Conservation (phyloP, 2,113 vertebrate species). For the Cranoglanis bouderius region DNA sequence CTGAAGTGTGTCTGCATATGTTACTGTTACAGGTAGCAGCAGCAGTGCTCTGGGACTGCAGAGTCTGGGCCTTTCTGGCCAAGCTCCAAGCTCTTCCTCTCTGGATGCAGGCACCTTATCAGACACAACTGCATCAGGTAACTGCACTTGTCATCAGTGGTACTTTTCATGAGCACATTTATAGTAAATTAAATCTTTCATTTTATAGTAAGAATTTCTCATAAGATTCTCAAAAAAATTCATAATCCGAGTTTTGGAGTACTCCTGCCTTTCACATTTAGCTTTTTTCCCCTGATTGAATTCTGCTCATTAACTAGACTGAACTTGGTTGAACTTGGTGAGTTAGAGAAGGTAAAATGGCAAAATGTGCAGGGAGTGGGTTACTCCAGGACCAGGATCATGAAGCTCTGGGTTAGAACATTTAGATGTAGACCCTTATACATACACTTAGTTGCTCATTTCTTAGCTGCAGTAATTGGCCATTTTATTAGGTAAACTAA, state of each 20-base stretch:
- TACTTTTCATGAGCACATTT: not conserved
- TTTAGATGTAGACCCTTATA: not conserved
- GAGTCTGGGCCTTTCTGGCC: constrained; percentile 93
- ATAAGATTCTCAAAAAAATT: not conserved
- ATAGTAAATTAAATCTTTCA: not conserved
- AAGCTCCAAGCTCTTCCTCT: constrained; percentile 97
- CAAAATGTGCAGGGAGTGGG: not conserved
- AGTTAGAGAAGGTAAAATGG: not conserved
- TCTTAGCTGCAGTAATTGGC: not conserved
- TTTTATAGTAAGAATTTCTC: not conserved
- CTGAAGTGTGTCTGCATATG: not conserved
- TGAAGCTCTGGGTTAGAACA: not conserved
- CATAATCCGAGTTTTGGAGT: not conserved
- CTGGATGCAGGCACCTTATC: constrained; percentile 96
- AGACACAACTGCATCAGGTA: constrained; percentile 99
- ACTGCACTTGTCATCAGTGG: constrained; percentile 53
- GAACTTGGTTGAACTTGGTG: not conserved
- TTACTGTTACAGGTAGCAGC: constrained; percentile 83
- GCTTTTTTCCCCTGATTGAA: no score
- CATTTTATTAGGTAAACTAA: not conserved
- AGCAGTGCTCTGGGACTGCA: constrained; percentile 96
- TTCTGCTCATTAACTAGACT: not conserved
- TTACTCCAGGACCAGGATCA: not conserved
- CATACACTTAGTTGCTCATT: not conserved
- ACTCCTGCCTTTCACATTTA: not conserved